A percentile compares a stretch with the other conserved stretches of the same genome.
These are phyloP conservation scores for Drosophila aldrichi DNA, from an alignment of 2,888 invertebrate species.

Conservation along the genomic window DNA sequence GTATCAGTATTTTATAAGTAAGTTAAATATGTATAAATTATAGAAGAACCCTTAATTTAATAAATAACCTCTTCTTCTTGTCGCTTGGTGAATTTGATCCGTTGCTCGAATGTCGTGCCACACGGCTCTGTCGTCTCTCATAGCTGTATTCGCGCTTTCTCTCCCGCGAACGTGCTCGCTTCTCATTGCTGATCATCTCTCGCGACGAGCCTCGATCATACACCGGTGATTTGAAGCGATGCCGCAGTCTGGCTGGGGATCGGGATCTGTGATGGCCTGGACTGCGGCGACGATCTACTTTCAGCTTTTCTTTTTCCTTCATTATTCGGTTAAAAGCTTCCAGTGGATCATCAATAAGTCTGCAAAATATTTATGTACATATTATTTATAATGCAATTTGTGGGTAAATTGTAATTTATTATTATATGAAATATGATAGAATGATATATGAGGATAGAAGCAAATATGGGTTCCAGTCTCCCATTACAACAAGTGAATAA, in stretches of 20 bases:
- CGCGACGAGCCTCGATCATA: slow-evolving; percentile 78
- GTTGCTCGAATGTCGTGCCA: slow-evolving; percentile 49
- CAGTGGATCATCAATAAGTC: slow-evolving; percentile 93
- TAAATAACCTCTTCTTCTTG: slow-evolving; percentile 68
- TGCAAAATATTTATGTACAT: slow-evolving; percentile 31
- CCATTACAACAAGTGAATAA: too few relatives aligned
- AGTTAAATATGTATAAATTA: slow-evolving; percentile 12
- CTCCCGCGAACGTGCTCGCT: slow-evolving; percentile 67
- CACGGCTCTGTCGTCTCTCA: slow-evolving; percentile 64
- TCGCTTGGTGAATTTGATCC: slow-evolving; percentile 68
- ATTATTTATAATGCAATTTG: not conserved
- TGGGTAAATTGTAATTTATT: too few relatives aligned
- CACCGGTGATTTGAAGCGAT: slow-evolving; percentile 78
- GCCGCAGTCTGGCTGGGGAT: slow-evolving; percentile 78
- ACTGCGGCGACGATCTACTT: slow-evolving; percentile 86
- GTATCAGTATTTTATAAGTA: slow-evolving; percentile 6
- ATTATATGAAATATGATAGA: too few relatives aligned
- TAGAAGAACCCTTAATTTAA: slow-evolving; percentile 37
- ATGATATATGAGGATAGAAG: too few relatives aligned
- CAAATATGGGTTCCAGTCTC: too few relatives aligned
- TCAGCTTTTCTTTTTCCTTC: slow-evolving; percentile 90
- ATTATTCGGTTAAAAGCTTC: slow-evolving; percentile 95
- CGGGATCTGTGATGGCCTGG: slow-evolving; percentile 85
- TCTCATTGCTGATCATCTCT: slow-evolving; percentile 56
- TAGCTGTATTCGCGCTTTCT: slow-evolving; percentile 66